Base-by-base conservation (phyloP, 1,140 invertebrate species). In the Microvelia longipes region DNA sequence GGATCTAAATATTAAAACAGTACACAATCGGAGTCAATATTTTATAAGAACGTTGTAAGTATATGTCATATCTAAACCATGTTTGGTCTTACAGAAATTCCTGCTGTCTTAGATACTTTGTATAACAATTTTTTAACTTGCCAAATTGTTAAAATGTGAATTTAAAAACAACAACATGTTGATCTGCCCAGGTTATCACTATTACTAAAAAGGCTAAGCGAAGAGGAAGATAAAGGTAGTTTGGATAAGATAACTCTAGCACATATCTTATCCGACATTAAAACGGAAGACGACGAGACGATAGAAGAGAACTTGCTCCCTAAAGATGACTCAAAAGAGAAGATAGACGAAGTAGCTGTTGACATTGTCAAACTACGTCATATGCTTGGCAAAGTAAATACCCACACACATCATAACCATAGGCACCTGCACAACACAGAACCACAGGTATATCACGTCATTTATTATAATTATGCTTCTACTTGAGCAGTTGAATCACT, bases 201-300 rank as follows among this genome's bases (percentile, higher is more conserved):
- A 14, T 65, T 73, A 2, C 68, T 73, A n/a, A 70, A 68, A 61
- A 68, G 68, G 66, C 28, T 73, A n/a, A 71, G 66, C 68, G 70
- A 71, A 61, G 64, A 67, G n/a, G 72, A 67, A 28, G 70, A 70
- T 19, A 69, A 66, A n/a, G 30, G 67, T 13, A 64, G 62, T 25
- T 25, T 64, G 62, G 62, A 64, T 26, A 11, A 25, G 2, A 24
- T 13, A 2, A 24, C 62, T 5, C 15, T 64, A 26, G 24, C 15
- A 2, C 15, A 15, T 25, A 25, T 64, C 25, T 5, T 64, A 5
- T 64, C 62, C 25, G 62, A 64, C 2, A 64, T 64, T 24, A 64
- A 64, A 15, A 14, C 62, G 5, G 62, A 64, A 64, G 62, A 64
- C 24, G 25, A 26, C 15, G 5, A 24, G 62, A 24, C 62, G 5